Evolutionary conservation across 2,888 invertebrate genomes (phyloP).

Genomic region (Heteromyza rotundicornis): DNA sequence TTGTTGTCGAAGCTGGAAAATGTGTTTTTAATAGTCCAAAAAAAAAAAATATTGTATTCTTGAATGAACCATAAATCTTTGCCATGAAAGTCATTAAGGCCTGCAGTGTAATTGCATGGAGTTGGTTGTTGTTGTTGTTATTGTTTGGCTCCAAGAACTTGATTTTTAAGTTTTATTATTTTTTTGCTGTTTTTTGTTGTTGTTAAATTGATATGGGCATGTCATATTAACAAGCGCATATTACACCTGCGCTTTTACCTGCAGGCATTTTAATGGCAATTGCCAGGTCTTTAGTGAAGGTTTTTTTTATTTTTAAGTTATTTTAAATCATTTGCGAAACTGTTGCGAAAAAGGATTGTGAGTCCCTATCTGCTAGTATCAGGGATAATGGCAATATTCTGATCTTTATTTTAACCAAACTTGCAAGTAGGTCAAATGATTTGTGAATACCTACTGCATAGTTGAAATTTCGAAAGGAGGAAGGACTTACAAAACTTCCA

Average conservation of each 20-base stretch:
- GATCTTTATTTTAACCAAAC: too few species aligned
- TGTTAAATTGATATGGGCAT: constrained; percentile 42
- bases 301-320: too few species aligned
- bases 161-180: background rate
- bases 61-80: constrained; percentile 55
- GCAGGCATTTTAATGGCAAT: too few species aligned
- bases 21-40: constrained; percentile 1
- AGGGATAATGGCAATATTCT: too few species aligned
- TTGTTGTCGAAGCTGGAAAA: background rate
- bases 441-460: too few species aligned
- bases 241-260: constrained; percentile 42
- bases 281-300: too few species aligned
- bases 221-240: constrained; percentile 45
- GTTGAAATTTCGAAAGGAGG: too few species aligned
- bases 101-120: constrained; percentile 46
- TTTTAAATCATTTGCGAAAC: too few species aligned
- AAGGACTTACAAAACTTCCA: too few species aligned
- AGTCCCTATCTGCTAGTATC: too few species aligned
- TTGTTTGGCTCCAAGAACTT: constrained; percentile 10
- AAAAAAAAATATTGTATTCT: constrained; percentile 43
- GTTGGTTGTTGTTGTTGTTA: constrained; percentile 9
- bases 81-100: constrained; percentile 47
- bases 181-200: constrained; percentile 8
- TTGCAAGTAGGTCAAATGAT: too few species aligned
- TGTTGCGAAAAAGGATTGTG: too few species aligned